Percentiles rank a stretch among this genome's conserved stretches.
phyloP scores from a whole-genome alignment of 1,140 invertebrate species.

The Bombus confusus region DNA sequence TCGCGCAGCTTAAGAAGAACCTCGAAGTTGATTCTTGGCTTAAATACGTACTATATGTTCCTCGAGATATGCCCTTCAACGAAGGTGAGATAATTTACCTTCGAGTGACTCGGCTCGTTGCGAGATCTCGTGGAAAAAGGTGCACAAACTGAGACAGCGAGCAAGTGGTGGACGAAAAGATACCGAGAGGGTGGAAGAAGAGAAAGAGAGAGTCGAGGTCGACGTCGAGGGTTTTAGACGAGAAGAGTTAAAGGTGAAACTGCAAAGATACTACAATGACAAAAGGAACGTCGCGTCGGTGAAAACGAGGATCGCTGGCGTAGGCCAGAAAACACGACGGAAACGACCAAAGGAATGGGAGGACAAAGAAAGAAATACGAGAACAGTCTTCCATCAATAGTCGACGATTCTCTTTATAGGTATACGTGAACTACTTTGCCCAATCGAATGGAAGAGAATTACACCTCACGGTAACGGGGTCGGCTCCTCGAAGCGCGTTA shows the following conservation, averaged over 20 bases:
- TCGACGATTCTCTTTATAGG: constrained; percentile 33
- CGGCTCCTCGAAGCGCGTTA: constrained; percentile 23
- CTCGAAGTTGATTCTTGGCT: not conserved
- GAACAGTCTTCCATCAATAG: constrained; percentile 34
- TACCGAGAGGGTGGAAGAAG: not conserved
- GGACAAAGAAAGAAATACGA: constrained; percentile 13
- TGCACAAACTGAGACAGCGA: not conserved
- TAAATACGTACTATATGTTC: constrained; percentile 2
- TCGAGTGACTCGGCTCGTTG: constrained; percentile 56
- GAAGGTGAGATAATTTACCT: constrained; percentile 51
- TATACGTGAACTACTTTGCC: constrained; percentile 38
- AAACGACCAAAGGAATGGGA: not conserved
- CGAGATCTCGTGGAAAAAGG: constrained; percentile 31
- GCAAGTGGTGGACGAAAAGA: not conserved
- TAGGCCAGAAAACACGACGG: not conserved
- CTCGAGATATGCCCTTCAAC: constrained; percentile 31
- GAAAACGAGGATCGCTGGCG: not conserved
- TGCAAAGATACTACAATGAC: constrained; percentile 43
- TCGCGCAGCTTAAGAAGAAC: constrained; percentile 1
- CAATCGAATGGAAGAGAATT: constrained; percentile 54
- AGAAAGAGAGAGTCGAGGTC: not conserved
- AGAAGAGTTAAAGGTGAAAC: constrained; percentile 55
- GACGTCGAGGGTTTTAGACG: not conserved
- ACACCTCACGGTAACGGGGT: constrained; percentile 9
- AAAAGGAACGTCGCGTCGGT: constrained; percentile 12